Conservation (phyloP, 1,140 invertebrate genomes). For the Manduca sexta region DNA sequence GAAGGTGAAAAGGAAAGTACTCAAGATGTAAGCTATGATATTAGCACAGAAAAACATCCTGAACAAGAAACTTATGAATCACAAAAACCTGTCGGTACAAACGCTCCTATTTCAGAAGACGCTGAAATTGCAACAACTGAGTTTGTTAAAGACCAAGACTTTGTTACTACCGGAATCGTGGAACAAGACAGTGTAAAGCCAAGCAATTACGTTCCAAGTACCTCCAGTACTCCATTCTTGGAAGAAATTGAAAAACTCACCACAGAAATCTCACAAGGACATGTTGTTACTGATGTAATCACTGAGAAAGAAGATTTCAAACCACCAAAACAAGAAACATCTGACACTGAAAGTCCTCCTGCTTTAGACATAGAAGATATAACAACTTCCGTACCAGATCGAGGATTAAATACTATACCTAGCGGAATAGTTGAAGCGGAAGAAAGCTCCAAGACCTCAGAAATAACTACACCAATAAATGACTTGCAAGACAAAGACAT, state of each 20-base stretch:
- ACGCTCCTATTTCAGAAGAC: conserved; percentile 2
- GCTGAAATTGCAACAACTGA: conserved; percentile 1
- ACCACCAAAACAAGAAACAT: too few species aligned
- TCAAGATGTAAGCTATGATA: neutral
- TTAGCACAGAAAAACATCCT: neutral
- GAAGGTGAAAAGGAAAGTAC: neutral
- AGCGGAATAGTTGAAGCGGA: conserved; percentile 21
- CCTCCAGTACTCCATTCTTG: conserved; percentile 4
- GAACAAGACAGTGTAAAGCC: neutral
- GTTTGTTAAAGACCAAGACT: neutral
- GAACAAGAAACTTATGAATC: neutral
- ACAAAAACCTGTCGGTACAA: neutral
- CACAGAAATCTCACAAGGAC: conserved; percentile 9
- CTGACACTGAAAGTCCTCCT: neutral
- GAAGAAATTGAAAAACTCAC: conserved; percentile 15
- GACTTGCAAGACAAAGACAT: conserved; percentile 8
- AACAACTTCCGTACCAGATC: conserved; percentile 29
- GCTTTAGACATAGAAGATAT: neutral
- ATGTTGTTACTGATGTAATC: neutral
- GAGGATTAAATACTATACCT: conserved; percentile 27
- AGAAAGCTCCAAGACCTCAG: conserved; percentile 15
- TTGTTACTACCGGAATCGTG: neutral
- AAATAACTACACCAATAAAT: conserved; percentile 18
- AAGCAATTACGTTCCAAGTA: neutral
- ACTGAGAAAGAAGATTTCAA: neutral